Percentiles rank a stretch among this genome's conserved stretches.
Conservation (phyloP, 2,888 invertebrate genomes). For the Acrobasis consociella region DNA sequence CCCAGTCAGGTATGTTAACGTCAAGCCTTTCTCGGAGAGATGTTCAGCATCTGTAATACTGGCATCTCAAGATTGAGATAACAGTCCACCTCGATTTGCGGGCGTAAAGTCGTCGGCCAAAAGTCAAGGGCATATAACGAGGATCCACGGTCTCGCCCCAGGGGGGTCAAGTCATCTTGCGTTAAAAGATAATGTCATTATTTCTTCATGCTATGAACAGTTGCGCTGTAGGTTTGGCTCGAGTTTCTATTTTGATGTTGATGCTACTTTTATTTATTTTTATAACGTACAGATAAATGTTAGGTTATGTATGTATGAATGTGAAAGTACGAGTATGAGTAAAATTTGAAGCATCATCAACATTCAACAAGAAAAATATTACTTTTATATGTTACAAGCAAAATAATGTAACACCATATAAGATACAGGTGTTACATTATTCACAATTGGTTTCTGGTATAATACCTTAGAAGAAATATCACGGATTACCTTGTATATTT, state of each 20-base stretch:
- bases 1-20: constrained; percentile 20
- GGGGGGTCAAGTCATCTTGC: constrained; percentile 10
- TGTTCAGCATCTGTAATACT: constrained; percentile 25
- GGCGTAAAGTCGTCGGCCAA: constrained; percentile 43
- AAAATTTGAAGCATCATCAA: too few species aligned
- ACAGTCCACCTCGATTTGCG: constrained; percentile 41
- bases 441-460: too few species aligned
- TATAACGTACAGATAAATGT: too few species aligned
- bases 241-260: too few species aligned
- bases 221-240: background rate
- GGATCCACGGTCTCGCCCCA: background rate
- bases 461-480: too few species aligned
- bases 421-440: too few species aligned
- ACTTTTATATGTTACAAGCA: too few species aligned
- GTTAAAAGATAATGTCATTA: constrained; percentile 19
- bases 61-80: constrained; percentile 35
- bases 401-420: too few species aligned
- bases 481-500: background rate
- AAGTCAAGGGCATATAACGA: constrained; percentile 51
- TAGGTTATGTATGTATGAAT: too few species aligned
- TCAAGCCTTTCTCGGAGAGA: constrained; percentile 26
- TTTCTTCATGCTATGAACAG: constrained; percentile 5
- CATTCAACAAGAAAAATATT: too few species aligned
- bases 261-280: too few species aligned
- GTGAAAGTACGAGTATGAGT: too few species aligned